Conservation (phyloP, 2,888 invertebrate genomes). For the Drosophila hamatofila region DNA sequence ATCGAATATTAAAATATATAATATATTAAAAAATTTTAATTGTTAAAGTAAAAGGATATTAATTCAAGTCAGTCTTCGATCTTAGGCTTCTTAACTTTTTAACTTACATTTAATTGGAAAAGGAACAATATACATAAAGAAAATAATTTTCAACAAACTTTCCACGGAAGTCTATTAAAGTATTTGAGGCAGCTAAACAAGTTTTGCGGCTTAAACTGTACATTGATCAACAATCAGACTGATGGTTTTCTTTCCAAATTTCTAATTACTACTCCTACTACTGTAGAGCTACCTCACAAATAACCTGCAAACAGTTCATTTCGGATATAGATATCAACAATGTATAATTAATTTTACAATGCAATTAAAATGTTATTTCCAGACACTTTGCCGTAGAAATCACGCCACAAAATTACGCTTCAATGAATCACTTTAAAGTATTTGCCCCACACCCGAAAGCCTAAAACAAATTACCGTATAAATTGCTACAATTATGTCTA, state of each 20-base stretch:
- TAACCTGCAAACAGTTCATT: slow-evolving; percentile 3
- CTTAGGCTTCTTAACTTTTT: not conserved
- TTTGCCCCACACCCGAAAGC: slow-evolving; percentile 14
- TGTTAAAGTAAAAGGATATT: no score
- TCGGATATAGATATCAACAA: not conserved
- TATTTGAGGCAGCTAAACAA: not conserved
- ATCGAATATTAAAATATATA: not conserved
- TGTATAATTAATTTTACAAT: not conserved
- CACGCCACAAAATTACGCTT: slow-evolving; percentile 20
- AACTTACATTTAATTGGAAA: not conserved
- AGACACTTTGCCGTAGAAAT: slow-evolving; percentile 21
- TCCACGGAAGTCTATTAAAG: not conserved
- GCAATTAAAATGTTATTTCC: slow-evolving; percentile 17
- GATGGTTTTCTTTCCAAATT: not conserved
- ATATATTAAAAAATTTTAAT: no score
- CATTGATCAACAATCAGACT: not conserved
- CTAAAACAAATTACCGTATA: slow-evolving; percentile 50
- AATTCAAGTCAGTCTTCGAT: not conserved
- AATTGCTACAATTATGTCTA: slow-evolving; percentile 72
- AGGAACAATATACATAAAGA: not conserved
- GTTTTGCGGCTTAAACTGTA: no score
- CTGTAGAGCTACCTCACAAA: not conserved
- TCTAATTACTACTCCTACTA: not conserved
- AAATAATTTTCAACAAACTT: not conserved
- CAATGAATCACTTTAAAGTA: slow-evolving; percentile 52